Evolutionary conservation across 2,888 invertebrate species (phyloP).

Genomic region (Dyspetes luteomarginatus): DNA sequence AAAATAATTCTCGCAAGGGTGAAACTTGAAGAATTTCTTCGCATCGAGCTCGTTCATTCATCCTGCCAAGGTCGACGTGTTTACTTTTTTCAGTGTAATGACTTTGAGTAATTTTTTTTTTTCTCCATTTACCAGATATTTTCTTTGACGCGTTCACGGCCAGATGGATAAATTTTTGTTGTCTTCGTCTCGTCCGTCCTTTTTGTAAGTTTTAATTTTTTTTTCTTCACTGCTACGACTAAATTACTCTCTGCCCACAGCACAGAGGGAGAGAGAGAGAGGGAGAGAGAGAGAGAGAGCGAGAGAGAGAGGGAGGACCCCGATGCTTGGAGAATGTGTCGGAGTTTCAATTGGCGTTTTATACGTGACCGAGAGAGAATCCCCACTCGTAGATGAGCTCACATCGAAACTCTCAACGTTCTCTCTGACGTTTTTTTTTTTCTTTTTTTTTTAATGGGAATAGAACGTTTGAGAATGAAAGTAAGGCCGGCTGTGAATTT

Average conservation of each 20-base stretch:
- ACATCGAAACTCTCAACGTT: background rate
- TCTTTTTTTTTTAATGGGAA: too few species aligned
- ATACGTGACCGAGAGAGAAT: conserved; percentile 39
- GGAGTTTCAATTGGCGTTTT: conserved; percentile 40
- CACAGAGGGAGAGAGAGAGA: background rate
- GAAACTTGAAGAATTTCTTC: conserved; percentile 24
- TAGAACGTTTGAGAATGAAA: conserved; percentile 52
- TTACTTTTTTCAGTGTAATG: conserved; percentile 49
- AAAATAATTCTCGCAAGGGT: conserved; percentile 1
- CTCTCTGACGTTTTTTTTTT: too few species aligned
- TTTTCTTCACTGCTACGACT: background rate
- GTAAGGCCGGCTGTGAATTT: conserved; percentile 16
- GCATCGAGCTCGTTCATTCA: background rate
- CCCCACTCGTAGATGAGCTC: conserved; percentile 15
- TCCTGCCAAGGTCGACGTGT: conserved; percentile 62
- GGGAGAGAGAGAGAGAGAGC: too few species aligned
- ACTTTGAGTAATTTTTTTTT: conserved; percentile 40
- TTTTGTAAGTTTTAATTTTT: background rate
- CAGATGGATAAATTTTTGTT: conserved; percentile 28
- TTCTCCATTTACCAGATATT: conserved; percentile 19
- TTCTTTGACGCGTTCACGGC: conserved; percentile 31
- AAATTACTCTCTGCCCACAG: background rate
- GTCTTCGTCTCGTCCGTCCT: conserved; percentile 10
- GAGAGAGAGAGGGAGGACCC: background rate
- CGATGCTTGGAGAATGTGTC: conserved; percentile 27